These are phyloP conservation scores for Malacoraja senta DNA, from an alignment of 2,797 vertebrate genomes.

Conservation along the genomic window DNA sequence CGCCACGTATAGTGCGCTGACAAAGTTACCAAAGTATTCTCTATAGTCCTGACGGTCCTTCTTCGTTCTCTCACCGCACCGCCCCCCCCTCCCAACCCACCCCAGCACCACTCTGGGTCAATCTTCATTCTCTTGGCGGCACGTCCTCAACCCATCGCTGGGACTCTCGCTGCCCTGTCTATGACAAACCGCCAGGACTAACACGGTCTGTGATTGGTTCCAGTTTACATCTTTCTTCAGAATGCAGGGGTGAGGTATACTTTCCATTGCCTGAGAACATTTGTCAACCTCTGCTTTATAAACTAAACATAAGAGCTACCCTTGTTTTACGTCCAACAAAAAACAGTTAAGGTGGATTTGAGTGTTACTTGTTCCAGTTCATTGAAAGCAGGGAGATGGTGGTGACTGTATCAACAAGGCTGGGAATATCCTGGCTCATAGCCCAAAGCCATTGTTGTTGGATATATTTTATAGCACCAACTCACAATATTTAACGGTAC, in stretches of 20 bases:
- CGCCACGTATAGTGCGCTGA: too few species aligned
- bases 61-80: too few species aligned
- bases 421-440: not conserved
- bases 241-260: constrained; percentile 70
- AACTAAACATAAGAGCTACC: not conserved
- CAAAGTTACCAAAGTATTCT: too few species aligned
- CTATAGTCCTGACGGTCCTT: too few species aligned
- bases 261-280: not conserved
- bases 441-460: not conserved
- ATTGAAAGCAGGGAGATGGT: not conserved
- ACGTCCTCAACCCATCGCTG: too few species aligned
- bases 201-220: constrained; percentile 40
- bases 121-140: too few species aligned
- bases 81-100: too few species aligned
- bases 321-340: not conserved
- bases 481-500: not conserved
- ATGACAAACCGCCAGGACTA: too few species aligned
- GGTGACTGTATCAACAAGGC: not conserved
- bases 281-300: not conserved
- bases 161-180: too few species aligned
- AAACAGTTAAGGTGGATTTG: not conserved
- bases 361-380: not conserved
- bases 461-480: not conserved
- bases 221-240: constrained; percentile 69
- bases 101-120: too few species aligned